Evolutionary conservation across 2,888 invertebrate genomes (phyloP).

Genomic region (Ephialtes manifestator): DNA sequence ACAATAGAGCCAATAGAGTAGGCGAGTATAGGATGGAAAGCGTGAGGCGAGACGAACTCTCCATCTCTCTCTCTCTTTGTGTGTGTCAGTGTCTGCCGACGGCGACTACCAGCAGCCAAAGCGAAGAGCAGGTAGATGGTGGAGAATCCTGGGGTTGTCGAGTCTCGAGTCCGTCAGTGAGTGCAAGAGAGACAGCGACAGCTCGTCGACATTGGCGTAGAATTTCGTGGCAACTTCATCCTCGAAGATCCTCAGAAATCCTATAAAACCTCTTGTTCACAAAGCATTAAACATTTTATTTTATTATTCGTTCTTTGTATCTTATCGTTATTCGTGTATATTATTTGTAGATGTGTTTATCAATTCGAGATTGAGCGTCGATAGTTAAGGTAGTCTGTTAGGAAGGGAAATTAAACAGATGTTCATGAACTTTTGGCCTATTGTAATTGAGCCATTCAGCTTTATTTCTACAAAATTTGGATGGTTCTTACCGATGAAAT

Average conservation of each 20-base stretch:
- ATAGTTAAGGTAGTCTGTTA: neutral
- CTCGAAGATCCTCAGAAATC: neutral
- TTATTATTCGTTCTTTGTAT: neutral
- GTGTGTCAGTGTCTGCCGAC: constrained; percentile 8
- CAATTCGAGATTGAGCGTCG: neutral
- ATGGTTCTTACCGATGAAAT: too few relatives aligned
- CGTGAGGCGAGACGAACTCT: constrained; percentile 17
- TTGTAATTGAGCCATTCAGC: too few relatives aligned
- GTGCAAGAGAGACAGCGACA: constrained; percentile 25
- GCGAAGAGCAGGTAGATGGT: constrained; percentile 64
- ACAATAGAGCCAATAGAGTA: constrained; percentile 68
- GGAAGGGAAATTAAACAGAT: too few relatives aligned
- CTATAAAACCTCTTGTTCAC: neutral
- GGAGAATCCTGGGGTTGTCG: constrained; percentile 60
- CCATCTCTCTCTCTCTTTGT: neutral
- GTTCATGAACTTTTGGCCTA: too few relatives aligned
- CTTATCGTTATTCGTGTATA: neutral
- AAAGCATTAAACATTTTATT: neutral
- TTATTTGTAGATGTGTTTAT: neutral
- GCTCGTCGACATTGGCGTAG: constrained; percentile 58
- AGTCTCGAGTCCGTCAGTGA: constrained; percentile 14
- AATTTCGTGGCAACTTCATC: constrained; percentile 23
- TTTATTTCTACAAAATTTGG: too few relatives aligned
- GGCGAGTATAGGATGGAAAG: constrained; percentile 53
- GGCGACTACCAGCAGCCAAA: constrained; percentile 47